Percentiles rank a stretch among this genome's conserved stretches.
Evolutionary conservation across 2,797 vertebrate genomes (phyloP).

Genomic region (Lepilemur ruficaudatus): DNA sequence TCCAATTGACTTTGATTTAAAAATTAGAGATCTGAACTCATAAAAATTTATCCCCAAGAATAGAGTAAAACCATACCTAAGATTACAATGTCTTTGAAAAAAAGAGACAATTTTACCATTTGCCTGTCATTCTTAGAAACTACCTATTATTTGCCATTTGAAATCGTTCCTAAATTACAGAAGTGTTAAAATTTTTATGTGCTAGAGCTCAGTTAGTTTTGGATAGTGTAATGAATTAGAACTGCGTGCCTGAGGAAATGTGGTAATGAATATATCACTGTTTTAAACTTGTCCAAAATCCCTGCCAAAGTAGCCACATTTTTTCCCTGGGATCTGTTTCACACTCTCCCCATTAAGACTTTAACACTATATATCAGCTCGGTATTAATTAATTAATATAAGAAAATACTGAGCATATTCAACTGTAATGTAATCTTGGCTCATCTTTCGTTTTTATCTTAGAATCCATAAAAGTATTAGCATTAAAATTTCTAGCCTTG

Average conservation of each 20-base stretch:
- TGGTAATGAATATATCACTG: constrained; percentile 30
- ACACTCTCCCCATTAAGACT: constrained; percentile 1
- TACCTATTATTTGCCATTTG: constrained; percentile 24
- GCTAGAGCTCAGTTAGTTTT: constrained; percentile 56
- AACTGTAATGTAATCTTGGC: not conserved
- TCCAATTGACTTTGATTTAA: constrained; percentile 23
- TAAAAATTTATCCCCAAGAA: not conserved
- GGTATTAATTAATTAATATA: not conserved
- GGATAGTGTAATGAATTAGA: not conserved
- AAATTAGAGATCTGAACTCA: constrained; percentile 40
- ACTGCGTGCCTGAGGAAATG: not conserved
- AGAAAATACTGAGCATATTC: not conserved
- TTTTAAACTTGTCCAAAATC: constrained; percentile 32
- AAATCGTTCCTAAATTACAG: constrained; percentile 43
- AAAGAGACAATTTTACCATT: constrained; percentile 15
- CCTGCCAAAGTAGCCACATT: not conserved
- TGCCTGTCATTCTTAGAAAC: constrained; percentile 3
- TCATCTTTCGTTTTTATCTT: not conserved
- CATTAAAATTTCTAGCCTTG: not conserved
- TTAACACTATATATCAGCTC: not conserved
- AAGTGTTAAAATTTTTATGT: constrained; percentile 40
- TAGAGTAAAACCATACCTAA: not conserved
- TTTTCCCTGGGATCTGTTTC: constrained; percentile 15
- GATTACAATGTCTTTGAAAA: not conserved
- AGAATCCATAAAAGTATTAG: not conserved